Conservation (phyloP, 2,113 vertebrate genomes). For the Copsychus sechellarum region DNA sequence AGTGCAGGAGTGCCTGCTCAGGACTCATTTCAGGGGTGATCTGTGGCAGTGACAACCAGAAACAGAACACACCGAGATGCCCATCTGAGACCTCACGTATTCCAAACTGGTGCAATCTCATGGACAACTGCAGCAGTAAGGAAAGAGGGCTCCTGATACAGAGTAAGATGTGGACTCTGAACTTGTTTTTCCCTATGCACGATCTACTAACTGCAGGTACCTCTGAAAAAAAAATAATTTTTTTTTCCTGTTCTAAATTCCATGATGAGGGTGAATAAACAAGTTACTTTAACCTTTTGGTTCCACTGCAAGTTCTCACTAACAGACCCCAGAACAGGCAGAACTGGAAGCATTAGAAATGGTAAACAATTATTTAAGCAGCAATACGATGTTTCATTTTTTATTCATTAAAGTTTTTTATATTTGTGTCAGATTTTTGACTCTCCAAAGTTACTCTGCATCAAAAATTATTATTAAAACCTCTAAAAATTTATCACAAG, state of each 20-base stretch:
- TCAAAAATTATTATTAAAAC: conserved; percentile 69
- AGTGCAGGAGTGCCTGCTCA: neutral
- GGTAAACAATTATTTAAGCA: conserved; percentile 42
- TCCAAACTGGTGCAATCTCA: neutral
- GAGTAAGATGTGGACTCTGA: neutral
- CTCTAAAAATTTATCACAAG: conserved; percentile 75
- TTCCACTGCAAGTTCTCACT: neutral
- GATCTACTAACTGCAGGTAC: neutral
- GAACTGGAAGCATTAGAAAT: neutral
- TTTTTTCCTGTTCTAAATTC: neutral
- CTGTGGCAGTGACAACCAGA: neutral
- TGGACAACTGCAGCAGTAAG: neutral
- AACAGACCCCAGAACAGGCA: neutral
- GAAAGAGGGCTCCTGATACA: neutral
- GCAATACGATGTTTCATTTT: neutral
- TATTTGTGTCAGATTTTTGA: conserved; percentile 54
- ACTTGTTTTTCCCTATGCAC: neutral
- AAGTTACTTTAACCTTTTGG: neutral
- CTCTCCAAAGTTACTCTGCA: conserved; percentile 63
- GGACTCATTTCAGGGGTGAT: neutral
- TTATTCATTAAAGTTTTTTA: conserved; percentile 60
- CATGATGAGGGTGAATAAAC: neutral
- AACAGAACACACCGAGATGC: neutral
- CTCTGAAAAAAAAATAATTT: neutral
- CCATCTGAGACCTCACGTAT: neutral